Evolutionary conservation across 2,888 invertebrate species (phyloP).

Genomic region (Yponomeuta cagnagella): DNA sequence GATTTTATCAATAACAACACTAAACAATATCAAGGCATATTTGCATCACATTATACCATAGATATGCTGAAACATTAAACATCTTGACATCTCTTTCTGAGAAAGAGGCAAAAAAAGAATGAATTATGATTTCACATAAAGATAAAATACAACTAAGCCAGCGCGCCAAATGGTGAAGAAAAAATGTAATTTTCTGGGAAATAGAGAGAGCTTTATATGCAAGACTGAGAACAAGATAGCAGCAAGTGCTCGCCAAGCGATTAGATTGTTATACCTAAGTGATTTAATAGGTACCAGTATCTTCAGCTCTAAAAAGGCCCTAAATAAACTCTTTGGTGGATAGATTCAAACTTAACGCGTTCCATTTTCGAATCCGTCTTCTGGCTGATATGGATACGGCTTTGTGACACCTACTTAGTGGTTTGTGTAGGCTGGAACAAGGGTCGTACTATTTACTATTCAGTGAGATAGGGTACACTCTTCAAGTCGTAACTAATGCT

Average conservation of each 20-base stretch:
- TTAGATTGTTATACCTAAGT: constrained; percentile 4
- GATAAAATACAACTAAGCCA: constrained; percentile 71
- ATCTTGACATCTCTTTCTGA: constrained; percentile 47
- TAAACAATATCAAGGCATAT: constrained; percentile 32
- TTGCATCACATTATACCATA: constrained; percentile 43
- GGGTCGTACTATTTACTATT: background rate
- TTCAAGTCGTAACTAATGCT: background rate
- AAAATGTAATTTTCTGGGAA: constrained; percentile 62
- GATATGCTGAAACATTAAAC: constrained; percentile 53
- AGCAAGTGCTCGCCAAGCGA: constrained; percentile 20
- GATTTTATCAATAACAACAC: constrained; percentile 38
- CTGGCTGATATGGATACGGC: background rate
- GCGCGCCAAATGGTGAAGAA: constrained; percentile 64
- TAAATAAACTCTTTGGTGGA: constrained; percentile 1
- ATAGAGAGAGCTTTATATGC: constrained; percentile 35
- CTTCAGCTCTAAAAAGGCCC: background rate
- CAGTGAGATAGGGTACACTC: background rate
- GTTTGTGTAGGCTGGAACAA: background rate
- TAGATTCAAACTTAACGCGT: background rate
- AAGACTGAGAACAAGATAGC: constrained; percentile 48
- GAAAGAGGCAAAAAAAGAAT: constrained; percentile 61
- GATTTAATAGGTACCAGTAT: background rate
- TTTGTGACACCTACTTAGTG: background rate
- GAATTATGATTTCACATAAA: constrained; percentile 73
- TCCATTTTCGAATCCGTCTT: background rate